These are phyloP conservation scores for Manacus vitellinus DNA, from an alignment of 2,113 vertebrate genomes.

Conservation along the genomic window DNA sequence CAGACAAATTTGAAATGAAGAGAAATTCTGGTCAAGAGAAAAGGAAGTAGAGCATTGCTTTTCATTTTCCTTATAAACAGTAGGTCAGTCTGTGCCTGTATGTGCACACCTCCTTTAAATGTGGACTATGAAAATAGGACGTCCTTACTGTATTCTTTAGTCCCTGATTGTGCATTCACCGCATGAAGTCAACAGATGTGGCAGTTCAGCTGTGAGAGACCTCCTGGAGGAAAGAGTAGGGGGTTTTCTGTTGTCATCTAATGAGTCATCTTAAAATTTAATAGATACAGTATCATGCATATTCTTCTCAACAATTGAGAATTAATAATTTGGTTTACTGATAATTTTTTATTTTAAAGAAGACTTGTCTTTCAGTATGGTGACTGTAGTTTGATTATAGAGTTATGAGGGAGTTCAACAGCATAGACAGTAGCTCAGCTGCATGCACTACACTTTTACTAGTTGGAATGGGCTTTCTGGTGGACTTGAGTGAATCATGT, in stretches of 20 bases:
- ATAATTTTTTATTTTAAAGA: not conserved
- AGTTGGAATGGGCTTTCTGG: not conserved
- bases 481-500: not conserved
- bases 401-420: not conserved
- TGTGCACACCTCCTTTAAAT: not conserved
- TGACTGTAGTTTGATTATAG: not conserved
- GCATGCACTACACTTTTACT: not conserved
- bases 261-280: not conserved
- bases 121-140: not conserved
- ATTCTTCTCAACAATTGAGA: not conserved
- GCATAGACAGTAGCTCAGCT: not conserved
- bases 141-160: not conserved
- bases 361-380: not conserved
- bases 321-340: not conserved
- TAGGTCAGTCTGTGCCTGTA: not conserved
- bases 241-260: not conserved
- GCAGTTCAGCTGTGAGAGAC: not conserved
- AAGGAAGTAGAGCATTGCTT: not conserved
- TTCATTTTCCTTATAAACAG: not conserved
- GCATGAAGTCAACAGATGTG: not conserved
- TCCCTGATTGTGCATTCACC: not conserved
- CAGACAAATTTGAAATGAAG: not conserved
- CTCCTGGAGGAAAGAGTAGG: not conserved
- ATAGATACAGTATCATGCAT: accelerated
- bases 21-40: not conserved